phyloP scores from a whole-genome alignment of 1,140 invertebrate species.

The Oscheius sp. region DNA sequence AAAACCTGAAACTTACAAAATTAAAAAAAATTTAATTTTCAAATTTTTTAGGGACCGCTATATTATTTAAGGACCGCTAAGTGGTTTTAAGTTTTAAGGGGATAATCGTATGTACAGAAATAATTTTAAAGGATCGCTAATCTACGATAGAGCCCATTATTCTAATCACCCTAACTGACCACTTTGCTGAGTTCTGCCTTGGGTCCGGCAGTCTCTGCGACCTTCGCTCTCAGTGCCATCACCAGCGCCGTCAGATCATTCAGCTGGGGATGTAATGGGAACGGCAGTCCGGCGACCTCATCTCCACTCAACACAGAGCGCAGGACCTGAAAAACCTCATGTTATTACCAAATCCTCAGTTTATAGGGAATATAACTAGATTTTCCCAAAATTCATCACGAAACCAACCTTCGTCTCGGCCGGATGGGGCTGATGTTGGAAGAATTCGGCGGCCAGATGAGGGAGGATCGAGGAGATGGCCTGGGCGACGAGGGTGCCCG shows the following conservation, averaged over 20 bases:
- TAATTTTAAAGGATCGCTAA: constrained; percentile 15
- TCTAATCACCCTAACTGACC: constrained; percentile 5
- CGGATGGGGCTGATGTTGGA: constrained; percentile 40
- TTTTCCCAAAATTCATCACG: neutral
- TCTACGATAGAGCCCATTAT: constrained; percentile 3
- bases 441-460: constrained; percentile 52
- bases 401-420: constrained; percentile 11
- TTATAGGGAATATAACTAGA: neutral
- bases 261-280: neutral
- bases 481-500: constrained; percentile 26
- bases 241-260: neutral
- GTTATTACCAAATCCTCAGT: no score
- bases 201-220: neutral
- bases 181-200: constrained; percentile 10
- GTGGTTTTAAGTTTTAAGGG: no score
- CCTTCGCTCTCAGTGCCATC: neutral
- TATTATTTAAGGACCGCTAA: no score
- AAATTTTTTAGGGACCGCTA: no score
- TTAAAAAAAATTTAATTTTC: no score
- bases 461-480: constrained; percentile 55
- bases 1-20: no score
- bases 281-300: neutral
- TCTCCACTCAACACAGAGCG: neutral
- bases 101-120: no score
- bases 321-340: neutral